These are phyloP conservation scores for Sparidentex hasta DNA, from an alignment of 2,797 vertebrate species.

Conservation along the genomic window DNA sequence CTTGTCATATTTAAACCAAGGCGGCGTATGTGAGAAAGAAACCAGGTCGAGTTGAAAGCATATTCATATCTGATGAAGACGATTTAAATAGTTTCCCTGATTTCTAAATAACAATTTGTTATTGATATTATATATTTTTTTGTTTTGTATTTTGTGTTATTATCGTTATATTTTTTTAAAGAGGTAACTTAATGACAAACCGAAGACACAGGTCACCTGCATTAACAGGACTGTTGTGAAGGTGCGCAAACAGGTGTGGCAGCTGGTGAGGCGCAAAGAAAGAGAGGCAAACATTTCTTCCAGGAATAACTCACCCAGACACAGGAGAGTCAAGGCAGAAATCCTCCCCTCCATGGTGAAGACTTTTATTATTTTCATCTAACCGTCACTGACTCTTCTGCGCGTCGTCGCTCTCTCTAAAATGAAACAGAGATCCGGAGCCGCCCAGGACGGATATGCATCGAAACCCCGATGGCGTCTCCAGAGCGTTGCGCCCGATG, in stretches of 20 bases:
- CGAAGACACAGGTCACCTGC: not conserved
- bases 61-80: not conserved
- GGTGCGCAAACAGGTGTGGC: constrained; percentile 69
- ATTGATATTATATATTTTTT: not conserved
- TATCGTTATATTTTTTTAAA: no score
- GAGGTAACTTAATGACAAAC: not conserved
- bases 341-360: constrained; percentile 43
- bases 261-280: constrained; percentile 7
- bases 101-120: not conserved
- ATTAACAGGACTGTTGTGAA: not conserved
- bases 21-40: not conserved
- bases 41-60: not conserved
- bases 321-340: constrained; percentile 17
- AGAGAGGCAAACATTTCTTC: no score
- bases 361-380: rapidly evolving
- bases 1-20: not conserved
- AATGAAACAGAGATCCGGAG: not conserved
- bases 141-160: no score
- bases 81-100: not conserved
- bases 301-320: constrained; percentile 66
- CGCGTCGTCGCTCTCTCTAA: rapidly evolving
- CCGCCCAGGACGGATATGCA: not conserved
- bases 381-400: not conserved
- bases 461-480: constrained; percentile 43
- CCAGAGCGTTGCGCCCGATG: not conserved